These are phyloP conservation scores for Mus pahari DNA, from an alignment of 2,113 vertebrate genomes.

Conservation along the genomic window DNA sequence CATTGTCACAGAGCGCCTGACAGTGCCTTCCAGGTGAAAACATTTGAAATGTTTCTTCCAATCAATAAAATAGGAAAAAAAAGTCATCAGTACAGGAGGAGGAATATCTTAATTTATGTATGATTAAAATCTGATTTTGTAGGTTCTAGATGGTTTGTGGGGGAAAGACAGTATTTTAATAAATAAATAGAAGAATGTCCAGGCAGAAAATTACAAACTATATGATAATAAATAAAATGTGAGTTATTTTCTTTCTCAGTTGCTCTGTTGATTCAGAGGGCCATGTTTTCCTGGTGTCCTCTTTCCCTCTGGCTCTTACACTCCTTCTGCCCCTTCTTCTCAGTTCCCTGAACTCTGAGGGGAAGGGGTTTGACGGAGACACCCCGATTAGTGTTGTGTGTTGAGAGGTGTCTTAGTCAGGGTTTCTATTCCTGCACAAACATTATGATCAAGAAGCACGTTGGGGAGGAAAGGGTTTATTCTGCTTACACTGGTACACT, in stretches of 20 bases:
- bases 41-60: slow-evolving; percentile 31
- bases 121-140: slow-evolving; percentile 18
- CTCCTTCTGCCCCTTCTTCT: not conserved
- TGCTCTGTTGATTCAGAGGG: not conserved
- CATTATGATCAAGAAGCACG: too few species aligned
- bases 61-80: not conserved
- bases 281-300: not conserved
- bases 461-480: too few species aligned
- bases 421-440: too few species aligned
- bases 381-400: not conserved
- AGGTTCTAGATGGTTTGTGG: not conserved
- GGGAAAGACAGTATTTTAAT: slow-evolving; percentile 12
- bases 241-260: slow-evolving; percentile 30
- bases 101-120: slow-evolving; percentile 2
- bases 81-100: not conserved
- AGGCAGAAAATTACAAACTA: slow-evolving; percentile 3
- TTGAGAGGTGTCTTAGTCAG: too few species aligned
- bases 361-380: not conserved
- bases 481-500: too few species aligned
- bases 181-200: not conserved
- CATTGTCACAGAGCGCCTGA: not conserved
- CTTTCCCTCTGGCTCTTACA: not conserved
- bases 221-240: not conserved
- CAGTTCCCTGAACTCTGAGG: not conserved
- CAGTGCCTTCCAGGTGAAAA: not conserved